phyloP scores from a whole-genome alignment of 2,113 vertebrate genomes.

The Caretta caretta region DNA sequence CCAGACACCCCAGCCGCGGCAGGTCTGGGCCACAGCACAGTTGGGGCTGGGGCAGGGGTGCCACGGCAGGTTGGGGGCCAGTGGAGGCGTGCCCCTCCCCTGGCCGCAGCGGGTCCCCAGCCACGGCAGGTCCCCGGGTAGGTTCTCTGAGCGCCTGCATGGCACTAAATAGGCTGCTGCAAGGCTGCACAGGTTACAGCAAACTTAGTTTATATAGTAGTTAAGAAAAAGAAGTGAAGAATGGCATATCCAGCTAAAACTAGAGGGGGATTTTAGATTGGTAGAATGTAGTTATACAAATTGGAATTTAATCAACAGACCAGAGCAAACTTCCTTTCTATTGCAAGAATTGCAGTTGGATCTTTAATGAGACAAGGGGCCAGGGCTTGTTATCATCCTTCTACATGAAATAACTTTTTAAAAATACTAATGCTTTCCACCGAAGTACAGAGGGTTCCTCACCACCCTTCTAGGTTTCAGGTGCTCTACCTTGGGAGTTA shows the following conservation, averaged over 20 bases:
- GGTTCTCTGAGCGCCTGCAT: too few relatives aligned
- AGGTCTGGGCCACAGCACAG: too few relatives aligned
- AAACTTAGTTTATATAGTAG: neutral
- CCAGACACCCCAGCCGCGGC: too few relatives aligned
- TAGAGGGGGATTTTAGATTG: neutral
- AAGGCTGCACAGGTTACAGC: too few relatives aligned
- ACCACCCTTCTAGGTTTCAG: neutral
- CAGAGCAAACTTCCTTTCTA: neutral
- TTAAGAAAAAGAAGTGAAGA: neutral
- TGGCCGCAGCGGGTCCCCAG: too few relatives aligned
- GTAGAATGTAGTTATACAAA: neutral
- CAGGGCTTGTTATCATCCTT: neutral
- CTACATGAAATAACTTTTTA: neutral
- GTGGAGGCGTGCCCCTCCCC: too few relatives aligned
- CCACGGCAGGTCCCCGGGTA: too few relatives aligned
- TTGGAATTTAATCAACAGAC: neutral
- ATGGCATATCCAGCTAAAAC: neutral
- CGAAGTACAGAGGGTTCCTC: slow-evolving; percentile 9
- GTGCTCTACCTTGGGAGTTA: neutral
- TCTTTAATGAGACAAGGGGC: neutral
- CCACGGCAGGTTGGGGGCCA: too few relatives aligned
- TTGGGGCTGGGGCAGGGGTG: too few relatives aligned
- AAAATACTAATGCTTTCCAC: neutral
- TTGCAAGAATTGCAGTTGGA: accelerated
- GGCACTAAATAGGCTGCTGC: too few relatives aligned